Percentiles rank a stretch among this genome's conserved stretches.
Conservation (phyloP, 2,113 vertebrate genomes). For the Acrocephalus arundinaceus region DNA sequence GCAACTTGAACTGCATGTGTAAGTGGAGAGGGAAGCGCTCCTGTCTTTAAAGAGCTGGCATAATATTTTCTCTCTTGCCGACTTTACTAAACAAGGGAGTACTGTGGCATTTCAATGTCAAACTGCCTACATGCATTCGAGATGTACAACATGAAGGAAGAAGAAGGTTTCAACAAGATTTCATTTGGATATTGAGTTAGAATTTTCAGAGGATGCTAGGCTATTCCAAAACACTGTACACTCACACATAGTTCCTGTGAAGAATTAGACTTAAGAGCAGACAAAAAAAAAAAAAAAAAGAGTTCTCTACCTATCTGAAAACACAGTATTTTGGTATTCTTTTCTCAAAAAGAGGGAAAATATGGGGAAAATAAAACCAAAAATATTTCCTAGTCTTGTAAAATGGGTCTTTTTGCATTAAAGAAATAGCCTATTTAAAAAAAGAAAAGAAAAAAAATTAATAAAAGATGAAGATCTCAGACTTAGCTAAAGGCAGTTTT, state of each 20-base stretch:
- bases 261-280: neutral
- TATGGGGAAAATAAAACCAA: neutral
- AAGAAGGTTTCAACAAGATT: neutral
- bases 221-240: neutral
- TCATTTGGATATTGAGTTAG: neutral
- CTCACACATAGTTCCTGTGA: neutral
- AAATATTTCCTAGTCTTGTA: neutral
- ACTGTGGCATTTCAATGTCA: neutral
- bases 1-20: slow-evolving; percentile 23
- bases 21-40: neutral
- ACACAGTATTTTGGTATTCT: neutral
- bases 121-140: neutral
- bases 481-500: neutral
- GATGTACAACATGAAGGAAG: neutral
- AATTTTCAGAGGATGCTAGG: neutral
- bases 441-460: neutral
- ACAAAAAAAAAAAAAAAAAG: neutral
- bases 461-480: accelerated
- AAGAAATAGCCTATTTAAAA: neutral
- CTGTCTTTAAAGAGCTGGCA: neutral
- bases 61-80: neutral
- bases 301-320: neutral
- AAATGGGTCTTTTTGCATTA: neutral
- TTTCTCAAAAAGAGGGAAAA: neutral
- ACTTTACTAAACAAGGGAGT: neutral